Evolutionary conservation across 23 tunicate genomes (phyloP).

Genomic region (Phallusia fumigata): DNA sequence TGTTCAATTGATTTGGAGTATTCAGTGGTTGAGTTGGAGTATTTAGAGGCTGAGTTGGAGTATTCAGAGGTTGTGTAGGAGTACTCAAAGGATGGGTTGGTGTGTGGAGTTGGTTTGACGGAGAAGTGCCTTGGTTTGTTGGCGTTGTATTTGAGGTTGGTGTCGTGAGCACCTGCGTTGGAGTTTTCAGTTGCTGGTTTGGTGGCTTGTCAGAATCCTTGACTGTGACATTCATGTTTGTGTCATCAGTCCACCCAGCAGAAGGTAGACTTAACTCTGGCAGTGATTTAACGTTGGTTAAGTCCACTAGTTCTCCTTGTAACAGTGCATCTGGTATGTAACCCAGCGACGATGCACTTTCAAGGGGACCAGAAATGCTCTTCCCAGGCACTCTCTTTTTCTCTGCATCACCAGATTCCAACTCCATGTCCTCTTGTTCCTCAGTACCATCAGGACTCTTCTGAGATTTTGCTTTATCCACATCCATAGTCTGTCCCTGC

Average conservation of each 20-base stretch:
- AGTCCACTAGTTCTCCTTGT: constrained; percentile 14
- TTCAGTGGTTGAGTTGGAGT: constrained; percentile 66
- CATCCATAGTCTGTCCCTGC: constrained; percentile 49
- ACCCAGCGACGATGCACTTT: constrained; percentile 22
- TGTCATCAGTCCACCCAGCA: constrained; percentile 48
- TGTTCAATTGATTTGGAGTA: constrained; percentile 49
- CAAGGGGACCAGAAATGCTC: constrained; percentile 19
- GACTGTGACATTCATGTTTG: constrained; percentile 17
- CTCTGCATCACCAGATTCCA: neutral
- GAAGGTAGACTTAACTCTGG: constrained; percentile 61
- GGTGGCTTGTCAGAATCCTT: constrained; percentile 16
- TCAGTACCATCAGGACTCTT: constrained; percentile 32
- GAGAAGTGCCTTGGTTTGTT: constrained; percentile 38
- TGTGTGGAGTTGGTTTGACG: constrained; percentile 38
- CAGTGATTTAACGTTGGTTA: constrained; percentile 27
- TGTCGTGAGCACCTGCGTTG: constrained; percentile 59
- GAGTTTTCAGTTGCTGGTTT: constrained; percentile 53
- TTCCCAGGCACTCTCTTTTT: neutral
- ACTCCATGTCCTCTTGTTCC: constrained; percentile 12
- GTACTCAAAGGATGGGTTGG: constrained; percentile 57
- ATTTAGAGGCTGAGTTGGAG: constrained; percentile 50
- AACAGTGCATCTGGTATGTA: constrained; percentile 22
- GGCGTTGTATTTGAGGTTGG: constrained; percentile 56
- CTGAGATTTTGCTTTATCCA: constrained; percentile 35
- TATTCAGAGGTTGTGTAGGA: constrained; percentile 53